phyloP scores from a whole-genome alignment of 2,888 invertebrate species.

The Drosophila vallismaia region DNA sequence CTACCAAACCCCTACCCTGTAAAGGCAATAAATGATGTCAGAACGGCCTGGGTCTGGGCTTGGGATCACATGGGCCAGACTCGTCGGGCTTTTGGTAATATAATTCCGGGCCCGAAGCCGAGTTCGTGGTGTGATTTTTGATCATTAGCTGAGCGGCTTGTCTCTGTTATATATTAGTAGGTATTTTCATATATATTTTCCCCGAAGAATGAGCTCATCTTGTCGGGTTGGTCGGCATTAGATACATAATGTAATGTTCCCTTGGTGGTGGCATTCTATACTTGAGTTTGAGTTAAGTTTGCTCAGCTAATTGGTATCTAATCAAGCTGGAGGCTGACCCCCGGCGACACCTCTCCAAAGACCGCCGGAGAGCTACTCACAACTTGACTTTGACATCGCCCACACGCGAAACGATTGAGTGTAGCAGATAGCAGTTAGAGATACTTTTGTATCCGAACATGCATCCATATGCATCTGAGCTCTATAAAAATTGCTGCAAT shows the following conservation, averaged over 20 bases:
- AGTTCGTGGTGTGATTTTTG: slow-evolving; percentile 46
- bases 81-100: slow-evolving; percentile 27
- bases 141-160: slow-evolving; percentile 64
- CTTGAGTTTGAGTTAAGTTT: slow-evolving; percentile 25
- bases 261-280: slow-evolving; percentile 17
- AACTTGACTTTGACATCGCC: slow-evolving; percentile 54
- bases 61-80: slow-evolving; percentile 55
- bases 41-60: slow-evolving; percentile 51
- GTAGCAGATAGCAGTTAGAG: not conserved
- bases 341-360: slow-evolving; percentile 53
- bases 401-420: slow-evolving; percentile 57
- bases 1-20: slow-evolving; percentile 32
- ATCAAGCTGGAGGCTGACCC: slow-evolving; percentile 58
- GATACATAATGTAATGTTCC: slow-evolving; percentile 9
- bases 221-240: not conserved
- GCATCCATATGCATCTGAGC: slow-evolving; percentile 8
- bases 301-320: slow-evolving; percentile 56
- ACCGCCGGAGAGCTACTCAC: slow-evolving; percentile 22
- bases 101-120: slow-evolving; percentile 38
- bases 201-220: slow-evolving; percentile 44
- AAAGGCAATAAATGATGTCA: slow-evolving; percentile 65
- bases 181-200: slow-evolving; percentile 13
- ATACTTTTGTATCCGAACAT: slow-evolving; percentile 24
- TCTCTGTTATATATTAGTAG: no score
- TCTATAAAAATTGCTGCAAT: slow-evolving; percentile 65